A percentile compares a stretch with the other conserved stretches of the same genome.
Conservation (phyloP, 2,797 vertebrate species). For the Florisuga fusca region DNA sequence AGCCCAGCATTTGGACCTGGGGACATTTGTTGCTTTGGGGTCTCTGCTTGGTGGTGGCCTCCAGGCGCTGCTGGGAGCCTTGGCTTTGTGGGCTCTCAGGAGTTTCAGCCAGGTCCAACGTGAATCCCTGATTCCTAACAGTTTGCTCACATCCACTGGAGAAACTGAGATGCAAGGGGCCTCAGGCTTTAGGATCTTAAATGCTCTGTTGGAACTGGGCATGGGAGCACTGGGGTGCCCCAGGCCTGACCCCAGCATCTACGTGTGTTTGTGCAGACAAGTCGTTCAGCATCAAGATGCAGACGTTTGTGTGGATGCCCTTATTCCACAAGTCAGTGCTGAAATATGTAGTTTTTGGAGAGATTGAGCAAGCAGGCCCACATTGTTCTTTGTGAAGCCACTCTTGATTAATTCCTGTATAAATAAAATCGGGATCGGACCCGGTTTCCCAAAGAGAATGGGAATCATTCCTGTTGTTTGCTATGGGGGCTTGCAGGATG, state of each 20-base stretch:
- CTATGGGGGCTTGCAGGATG: no score
- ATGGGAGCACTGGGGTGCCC: neutral
- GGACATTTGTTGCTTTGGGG: fast-evolving
- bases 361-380: neutral
- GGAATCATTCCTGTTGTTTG: neutral
- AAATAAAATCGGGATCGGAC: neutral
- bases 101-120: fast-evolving
- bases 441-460: neutral
- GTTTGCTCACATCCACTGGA: fast-evolving
- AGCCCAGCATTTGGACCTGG: fast-evolving
- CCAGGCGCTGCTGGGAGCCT: fast-evolving
- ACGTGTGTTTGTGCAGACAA: neutral
- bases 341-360: neutral
- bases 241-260: fast-evolving
- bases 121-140: fast-evolving
- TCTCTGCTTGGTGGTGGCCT: neutral
- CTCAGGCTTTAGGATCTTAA: neutral
- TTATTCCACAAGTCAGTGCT: neutral
- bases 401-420: neutral
- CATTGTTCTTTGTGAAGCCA: neutral
- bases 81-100: neutral
- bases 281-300: neutral
- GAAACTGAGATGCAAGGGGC: neutral
- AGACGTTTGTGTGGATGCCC: neutral
- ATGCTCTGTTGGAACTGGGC: neutral